Evolutionary conservation across 1,140 invertebrate species (phyloP), one percentile per base, ranked within the genome.

Genomic region (Caenorhabditis remanei): DNA sequence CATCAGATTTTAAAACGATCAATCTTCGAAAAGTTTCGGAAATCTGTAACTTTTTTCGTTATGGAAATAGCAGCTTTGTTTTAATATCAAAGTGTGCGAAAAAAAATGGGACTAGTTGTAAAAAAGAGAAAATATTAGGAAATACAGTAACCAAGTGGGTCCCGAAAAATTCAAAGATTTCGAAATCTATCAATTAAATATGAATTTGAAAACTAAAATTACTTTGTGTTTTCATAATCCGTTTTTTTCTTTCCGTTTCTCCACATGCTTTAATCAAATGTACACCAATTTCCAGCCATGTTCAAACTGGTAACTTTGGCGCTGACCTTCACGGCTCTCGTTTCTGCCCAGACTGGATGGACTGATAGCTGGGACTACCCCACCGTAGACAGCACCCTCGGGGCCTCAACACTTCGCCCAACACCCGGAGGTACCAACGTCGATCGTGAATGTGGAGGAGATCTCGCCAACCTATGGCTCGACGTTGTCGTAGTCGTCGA

Each of bases 401-500:
- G 40, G 19, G 40, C 40, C 71, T 21, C 71, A 8, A 71, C 65
- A 7, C 65, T 40, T 5, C 41, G 4, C 13, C 65, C 65, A 43
- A 50, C 71, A 13, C 71, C 71, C 50, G 43, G 43, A 50, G 46
- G 71, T 6, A 21, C 71, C 16, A 79, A 79, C n/a, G 71, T 79
- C 19, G 71, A 79, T 24, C 71, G 71, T 79, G 43, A 79, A 79
- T 79, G 71, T 11, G 71, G 71, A 50, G 71, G 71, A 79, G 46
- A 79, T n/a, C 19, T 79, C 0, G n/a, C 71, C n/a, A 79, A 79
- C 46, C 71, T 79, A 13, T 79, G 71, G 71, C 71, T 79, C 41
- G 71, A 79, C n/a, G 46, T 79, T 14, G 71, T 79, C n/a, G 43
- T 79, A n/a, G 71, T 79, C n/a, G 71, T 79, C 19, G 71, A 79